Percentiles rank a stretch among this genome's conserved stretches.
These are phyloP conservation scores for Trichonephila inaurata DNA, from an alignment of 1,140 invertebrate species.

Conservation along the genomic window DNA sequence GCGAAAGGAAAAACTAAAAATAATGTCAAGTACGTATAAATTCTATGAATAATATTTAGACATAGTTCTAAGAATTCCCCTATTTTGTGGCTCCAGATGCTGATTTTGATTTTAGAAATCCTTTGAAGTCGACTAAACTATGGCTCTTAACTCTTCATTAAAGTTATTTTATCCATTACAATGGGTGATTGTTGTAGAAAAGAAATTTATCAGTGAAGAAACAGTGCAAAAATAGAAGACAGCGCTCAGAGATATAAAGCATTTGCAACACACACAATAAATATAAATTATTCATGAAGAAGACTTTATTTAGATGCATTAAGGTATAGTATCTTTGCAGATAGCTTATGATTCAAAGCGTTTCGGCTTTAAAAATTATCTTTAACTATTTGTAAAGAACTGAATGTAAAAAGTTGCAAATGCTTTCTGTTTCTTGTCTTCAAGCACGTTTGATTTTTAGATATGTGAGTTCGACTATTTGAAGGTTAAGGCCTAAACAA, in stretches of 20 bases:
- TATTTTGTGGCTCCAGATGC: not conserved
- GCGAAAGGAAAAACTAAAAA: not conserved
- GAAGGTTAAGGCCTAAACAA: too few species aligned
- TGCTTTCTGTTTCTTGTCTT: too few species aligned
- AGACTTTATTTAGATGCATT: not conserved
- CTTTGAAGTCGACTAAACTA: not conserved
- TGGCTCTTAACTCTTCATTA: not conserved
- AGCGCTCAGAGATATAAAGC: not conserved
- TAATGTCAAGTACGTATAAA: not conserved
- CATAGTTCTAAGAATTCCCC: not conserved
- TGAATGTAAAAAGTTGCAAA: too few species aligned
- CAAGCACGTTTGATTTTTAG: too few species aligned
- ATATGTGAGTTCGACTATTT: too few species aligned
- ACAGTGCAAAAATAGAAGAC: not conserved
- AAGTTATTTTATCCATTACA: not conserved
- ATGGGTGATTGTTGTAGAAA: not conserved
- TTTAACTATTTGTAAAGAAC: too few species aligned
- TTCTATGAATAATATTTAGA: not conserved
- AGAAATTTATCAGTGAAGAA: not conserved
- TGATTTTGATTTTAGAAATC: not conserved
- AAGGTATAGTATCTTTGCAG: not conserved
- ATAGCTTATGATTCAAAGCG: not conserved
- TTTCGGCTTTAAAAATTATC: too few species aligned
- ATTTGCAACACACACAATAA: not conserved
- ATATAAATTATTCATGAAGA: conserved; percentile 22